phyloP scores from a whole-genome alignment of 2,797 vertebrate genomes.

The Simalia tracyae region DNA sequence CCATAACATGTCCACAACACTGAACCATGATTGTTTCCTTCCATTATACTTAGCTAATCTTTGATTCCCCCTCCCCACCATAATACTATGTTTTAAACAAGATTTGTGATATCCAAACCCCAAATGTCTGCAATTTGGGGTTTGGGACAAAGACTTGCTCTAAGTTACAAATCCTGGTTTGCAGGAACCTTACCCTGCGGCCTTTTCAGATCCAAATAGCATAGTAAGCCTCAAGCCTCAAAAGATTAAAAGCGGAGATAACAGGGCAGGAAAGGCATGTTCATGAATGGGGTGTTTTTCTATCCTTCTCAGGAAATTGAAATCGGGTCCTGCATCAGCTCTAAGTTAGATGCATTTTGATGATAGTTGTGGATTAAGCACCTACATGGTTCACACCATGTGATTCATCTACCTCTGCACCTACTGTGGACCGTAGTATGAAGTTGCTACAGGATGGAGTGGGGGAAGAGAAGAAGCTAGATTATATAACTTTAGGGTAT shows the following conservation, averaged over 20 bases:
- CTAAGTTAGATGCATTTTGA: neutral
- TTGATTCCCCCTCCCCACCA: neutral
- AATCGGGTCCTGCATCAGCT: neutral
- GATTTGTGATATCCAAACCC: neutral
- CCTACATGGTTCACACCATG: neutral
- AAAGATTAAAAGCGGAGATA: neutral
- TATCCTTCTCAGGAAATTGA: neutral
- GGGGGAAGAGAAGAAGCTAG: neutral
- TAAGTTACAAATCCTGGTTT: neutral
- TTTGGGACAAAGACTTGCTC: neutral
- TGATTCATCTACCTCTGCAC: neutral
- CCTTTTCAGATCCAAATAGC: neutral
- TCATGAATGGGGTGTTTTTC: neutral
- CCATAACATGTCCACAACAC: neutral
- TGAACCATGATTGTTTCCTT: neutral
- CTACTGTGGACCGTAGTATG: neutral
- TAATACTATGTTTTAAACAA: neutral
- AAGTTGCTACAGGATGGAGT: neutral
- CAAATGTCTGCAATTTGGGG: neutral
- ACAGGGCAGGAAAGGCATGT: neutral
- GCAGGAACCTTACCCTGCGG: neutral
- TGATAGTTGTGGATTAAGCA: neutral
- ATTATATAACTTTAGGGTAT: neutral
- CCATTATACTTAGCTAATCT: neutral
- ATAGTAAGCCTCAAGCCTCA: neutral